Conservation (phyloP, 2,888 invertebrate species). For the Sesia apiformis region DNA sequence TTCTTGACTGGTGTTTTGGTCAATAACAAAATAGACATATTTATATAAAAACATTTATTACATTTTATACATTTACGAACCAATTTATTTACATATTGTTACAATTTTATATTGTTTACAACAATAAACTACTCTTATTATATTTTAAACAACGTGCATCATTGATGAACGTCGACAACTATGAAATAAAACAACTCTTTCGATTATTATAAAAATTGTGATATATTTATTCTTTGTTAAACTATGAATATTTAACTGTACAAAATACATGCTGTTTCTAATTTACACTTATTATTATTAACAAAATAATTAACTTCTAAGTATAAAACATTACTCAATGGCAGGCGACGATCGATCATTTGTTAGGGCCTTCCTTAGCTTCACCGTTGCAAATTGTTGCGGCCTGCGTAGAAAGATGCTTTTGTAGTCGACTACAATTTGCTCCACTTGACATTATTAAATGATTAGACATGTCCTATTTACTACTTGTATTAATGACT, state of each 20-base stretch:
- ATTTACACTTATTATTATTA: slow-evolving; percentile 68
- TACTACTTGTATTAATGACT: neutral
- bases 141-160: no score
- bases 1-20: neutral
- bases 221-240: slow-evolving; percentile 69
- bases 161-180: no score
- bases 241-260: slow-evolving; percentile 75
- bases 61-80: no score
- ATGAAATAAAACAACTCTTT: slow-evolving; percentile 32
- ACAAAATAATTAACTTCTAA: slow-evolving; percentile 56
- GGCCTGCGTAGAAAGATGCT: slow-evolving; percentile 73
- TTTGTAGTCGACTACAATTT: neutral
- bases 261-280: slow-evolving; percentile 70
- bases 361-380: slow-evolving; percentile 89
- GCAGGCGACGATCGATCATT: slow-evolving; percentile 90
- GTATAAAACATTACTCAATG: slow-evolving; percentile 68
- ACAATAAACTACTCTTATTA: no score
- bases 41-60: no score
- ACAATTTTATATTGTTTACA: no score
- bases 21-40: no score
- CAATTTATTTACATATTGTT: no score
- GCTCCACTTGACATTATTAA: no score
- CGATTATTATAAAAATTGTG: slow-evolving; percentile 69
- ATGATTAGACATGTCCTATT: no score
- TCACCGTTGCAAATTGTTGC: slow-evolving; percentile 91